phyloP scores from a whole-genome alignment of 2,888 invertebrate genomes.

The Hirtodrosophila cameraria region DNA sequence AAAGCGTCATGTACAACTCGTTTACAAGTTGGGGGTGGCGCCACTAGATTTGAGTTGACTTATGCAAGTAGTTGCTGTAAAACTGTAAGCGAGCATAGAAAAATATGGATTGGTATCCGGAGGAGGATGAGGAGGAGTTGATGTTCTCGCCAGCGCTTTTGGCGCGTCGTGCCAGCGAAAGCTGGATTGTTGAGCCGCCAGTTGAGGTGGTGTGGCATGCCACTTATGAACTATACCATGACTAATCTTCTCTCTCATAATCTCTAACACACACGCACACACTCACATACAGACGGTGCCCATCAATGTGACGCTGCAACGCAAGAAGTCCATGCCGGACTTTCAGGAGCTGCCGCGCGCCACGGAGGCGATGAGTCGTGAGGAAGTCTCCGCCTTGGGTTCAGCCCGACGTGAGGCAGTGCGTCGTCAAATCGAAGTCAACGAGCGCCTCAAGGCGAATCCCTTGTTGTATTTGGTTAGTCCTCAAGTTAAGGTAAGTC shows the following conservation, averaged over 20 bases:
- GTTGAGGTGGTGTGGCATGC: conserved; percentile 88
- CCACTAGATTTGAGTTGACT: conserved; percentile 38
- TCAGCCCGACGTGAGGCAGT: conserved; percentile 97
- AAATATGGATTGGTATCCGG: conserved; percentile 91
- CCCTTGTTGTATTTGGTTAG: conserved; percentile 97
- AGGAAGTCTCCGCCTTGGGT: conserved; percentile 97
- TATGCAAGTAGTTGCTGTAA: conserved; percentile 52
- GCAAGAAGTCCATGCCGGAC: conserved; percentile 99
- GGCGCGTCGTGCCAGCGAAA: conserved; percentile 93
- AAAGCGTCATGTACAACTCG: conserved; percentile 70
- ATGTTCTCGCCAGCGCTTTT: conserved; percentile 94
- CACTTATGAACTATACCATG: neutral
- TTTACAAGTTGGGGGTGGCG: conserved; percentile 64
- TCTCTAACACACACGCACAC: too few species aligned
- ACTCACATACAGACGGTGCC: conserved; percentile 89
- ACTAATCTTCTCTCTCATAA: conserved; percentile 18
- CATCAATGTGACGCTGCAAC: conserved; percentile 91
- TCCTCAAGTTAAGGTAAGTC: conserved; percentile 96
- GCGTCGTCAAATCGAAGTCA: conserved; percentile 94
- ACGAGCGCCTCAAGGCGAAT: conserved; percentile 96
- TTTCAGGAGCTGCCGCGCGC: conserved; percentile 93
- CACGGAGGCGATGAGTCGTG: conserved; percentile 94
- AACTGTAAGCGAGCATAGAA: neutral
- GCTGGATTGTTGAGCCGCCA: conserved; percentile 95
- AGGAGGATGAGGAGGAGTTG: conserved; percentile 93